phyloP scores from a whole-genome alignment of 53 echinoderm and acorn worm genomes.

The Zoroaster sp. region DNA sequence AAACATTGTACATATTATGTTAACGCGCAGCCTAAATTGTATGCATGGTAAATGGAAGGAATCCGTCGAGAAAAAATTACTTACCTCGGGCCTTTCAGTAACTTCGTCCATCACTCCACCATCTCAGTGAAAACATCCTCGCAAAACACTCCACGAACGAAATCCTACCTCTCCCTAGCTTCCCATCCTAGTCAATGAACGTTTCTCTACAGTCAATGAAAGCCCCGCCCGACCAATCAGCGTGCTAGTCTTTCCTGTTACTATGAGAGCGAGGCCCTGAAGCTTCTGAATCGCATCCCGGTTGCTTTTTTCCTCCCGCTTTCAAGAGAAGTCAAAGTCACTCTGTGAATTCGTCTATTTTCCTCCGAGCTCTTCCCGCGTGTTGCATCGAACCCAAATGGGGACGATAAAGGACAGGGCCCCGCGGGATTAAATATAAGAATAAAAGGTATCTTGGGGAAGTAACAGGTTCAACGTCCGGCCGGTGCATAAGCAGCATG shows the following conservation, averaged over 20 bases:
- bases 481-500: not conserved
- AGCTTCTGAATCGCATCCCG: not conserved
- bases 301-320: not conserved
- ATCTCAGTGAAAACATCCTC: not conserved
- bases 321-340: conserved; percentile 21
- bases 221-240: conserved; percentile 42
- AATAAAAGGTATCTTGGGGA: conserved; percentile 1
- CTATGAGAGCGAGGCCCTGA: not conserved
- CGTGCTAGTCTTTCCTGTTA: not conserved
- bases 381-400: not conserved
- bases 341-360: not conserved
- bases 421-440: conserved; percentile 27
- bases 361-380: not conserved
- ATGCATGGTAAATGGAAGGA: too few species aligned
- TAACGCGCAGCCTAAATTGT: too few species aligned
- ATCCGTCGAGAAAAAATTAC: not conserved
- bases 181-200: conserved; percentile 24
- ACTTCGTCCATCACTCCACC: not conserved
- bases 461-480: conserved; percentile 50
- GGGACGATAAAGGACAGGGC: not conserved
- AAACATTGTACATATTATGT: too few species aligned
- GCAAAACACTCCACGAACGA: not conserved
- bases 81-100: not conserved
- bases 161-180: not conserved
- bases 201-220: conserved; percentile 23